Evolutionary conservation across 1,140 invertebrate species (phyloP).

Genomic region (Dryas iulia): DNA sequence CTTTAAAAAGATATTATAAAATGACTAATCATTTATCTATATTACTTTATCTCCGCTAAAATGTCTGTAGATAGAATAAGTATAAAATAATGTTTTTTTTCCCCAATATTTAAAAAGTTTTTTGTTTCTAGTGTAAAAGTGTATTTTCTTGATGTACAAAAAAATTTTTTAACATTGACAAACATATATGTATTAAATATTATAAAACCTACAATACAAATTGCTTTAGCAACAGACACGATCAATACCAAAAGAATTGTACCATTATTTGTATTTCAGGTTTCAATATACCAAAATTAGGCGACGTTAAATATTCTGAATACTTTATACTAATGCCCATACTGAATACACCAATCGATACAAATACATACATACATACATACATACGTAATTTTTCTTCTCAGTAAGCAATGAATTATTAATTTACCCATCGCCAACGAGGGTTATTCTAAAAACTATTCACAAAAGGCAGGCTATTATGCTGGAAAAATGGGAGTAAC

Average conservation of each 20-base stretch:
- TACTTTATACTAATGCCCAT: background rate
- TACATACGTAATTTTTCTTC: constrained; percentile 2
- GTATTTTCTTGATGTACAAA: no score
- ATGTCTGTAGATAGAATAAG: no score
- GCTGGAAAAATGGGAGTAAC: background rate
- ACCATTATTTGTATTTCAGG: background rate
- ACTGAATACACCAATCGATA: background rate
- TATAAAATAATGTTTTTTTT: no score
- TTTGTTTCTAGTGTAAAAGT: no score
- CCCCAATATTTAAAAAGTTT: no score
- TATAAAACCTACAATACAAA: no score
- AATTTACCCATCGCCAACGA: background rate
- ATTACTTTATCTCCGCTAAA: no score
- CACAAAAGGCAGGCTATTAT: background rate
- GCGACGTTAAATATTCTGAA: background rate
- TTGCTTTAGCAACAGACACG: no score
- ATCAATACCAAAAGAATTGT: background rate
- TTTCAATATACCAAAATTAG: background rate
- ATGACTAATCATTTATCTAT: no score
- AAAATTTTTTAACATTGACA: no score
- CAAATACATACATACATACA: background rate
- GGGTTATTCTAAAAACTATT: background rate
- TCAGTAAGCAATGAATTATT: background rate
- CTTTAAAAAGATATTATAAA: no score
- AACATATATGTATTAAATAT: no score